phyloP scores from a whole-genome alignment of 2,113 vertebrate species.

The Capricornis sumatraensis region DNA sequence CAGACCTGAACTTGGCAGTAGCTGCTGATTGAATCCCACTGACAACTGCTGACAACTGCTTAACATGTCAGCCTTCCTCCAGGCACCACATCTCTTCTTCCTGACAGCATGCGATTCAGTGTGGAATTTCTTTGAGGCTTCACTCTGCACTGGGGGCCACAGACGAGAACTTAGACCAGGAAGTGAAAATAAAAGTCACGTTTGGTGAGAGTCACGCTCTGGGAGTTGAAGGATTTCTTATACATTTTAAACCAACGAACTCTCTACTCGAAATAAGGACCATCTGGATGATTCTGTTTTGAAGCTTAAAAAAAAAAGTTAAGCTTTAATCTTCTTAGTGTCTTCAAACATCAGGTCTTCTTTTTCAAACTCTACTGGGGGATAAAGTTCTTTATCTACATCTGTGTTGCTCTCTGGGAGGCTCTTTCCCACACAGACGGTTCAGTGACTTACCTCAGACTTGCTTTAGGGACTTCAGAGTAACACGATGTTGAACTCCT shows the following conservation, averaged over 20 bases:
- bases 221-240: neutral
- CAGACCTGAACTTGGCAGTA: neutral
- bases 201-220: neutral
- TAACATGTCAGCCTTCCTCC: neutral
- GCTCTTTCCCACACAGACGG: slow-evolving; percentile 28
- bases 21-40: neutral
- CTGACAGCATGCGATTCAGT: fast-evolving
- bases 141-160: neutral
- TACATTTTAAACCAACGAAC: slow-evolving; percentile 42
- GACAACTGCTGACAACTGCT: neutral
- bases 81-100: fast-evolving
- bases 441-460: slow-evolving; percentile 41
- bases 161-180: neutral
- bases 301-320: slow-evolving; percentile 61
- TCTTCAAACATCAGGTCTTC: slow-evolving; percentile 75
- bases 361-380: slow-evolving; percentile 73
- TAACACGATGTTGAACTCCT: neutral
- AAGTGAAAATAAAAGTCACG: neutral
- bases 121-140: neutral
- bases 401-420: slow-evolving; percentile 70
- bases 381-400: slow-evolving; percentile 64
- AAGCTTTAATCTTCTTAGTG: slow-evolving; percentile 81
- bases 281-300: slow-evolving; percentile 75
- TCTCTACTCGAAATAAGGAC: slow-evolving; percentile 60
- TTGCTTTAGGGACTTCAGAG: slow-evolving; percentile 61